Conservation (phyloP, 2,113 vertebrate genomes). For the Thymallus thymallus region DNA sequence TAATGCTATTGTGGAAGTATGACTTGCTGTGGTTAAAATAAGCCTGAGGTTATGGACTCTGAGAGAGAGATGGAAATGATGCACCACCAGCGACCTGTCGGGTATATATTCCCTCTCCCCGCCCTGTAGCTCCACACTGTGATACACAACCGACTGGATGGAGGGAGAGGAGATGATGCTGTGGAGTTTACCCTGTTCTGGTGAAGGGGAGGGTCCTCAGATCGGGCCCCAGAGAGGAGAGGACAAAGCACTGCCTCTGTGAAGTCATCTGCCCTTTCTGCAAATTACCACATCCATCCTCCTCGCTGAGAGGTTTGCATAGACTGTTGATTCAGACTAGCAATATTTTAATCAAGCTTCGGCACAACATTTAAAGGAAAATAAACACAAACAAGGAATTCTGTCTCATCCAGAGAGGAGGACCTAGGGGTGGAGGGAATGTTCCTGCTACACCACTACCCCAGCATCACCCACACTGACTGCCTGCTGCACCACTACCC, state of each 20-base stretch:
- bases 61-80: slow-evolving; percentile 47
- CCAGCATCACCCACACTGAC: slow-evolving; percentile 30
- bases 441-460: too few species aligned
- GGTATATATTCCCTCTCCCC: slow-evolving; percentile 30
- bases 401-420: slow-evolving; percentile 62
- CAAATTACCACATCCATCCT: slow-evolving; percentile 62
- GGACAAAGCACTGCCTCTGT: slow-evolving; percentile 47
- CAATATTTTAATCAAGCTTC: slow-evolving; percentile 79
- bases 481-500: slow-evolving; percentile 63
- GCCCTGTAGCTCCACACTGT: slow-evolving; percentile 45
- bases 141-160: slow-evolving; percentile 18
- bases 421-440: slow-evolving; percentile 53
- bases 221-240: background rate
- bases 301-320: slow-evolving; percentile 72
- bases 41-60: slow-evolving; percentile 61
- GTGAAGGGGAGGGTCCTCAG: slow-evolving; percentile 25
- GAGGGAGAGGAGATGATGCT: background rate
- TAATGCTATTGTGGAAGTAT: slow-evolving; percentile 76
- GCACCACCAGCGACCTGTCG: slow-evolving; percentile 20
- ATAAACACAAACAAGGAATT: slow-evolving; percentile 53
- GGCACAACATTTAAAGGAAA: slow-evolving; percentile 64
- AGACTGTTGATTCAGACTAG: slow-evolving; percentile 81
- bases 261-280: slow-evolving; percentile 64
- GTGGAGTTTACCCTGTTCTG: slow-evolving; percentile 37
- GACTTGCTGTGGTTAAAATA: slow-evolving; percentile 69